phyloP scores from a whole-genome alignment of 2,888 invertebrate species.

The Rhogogaster chlorosoma region DNA sequence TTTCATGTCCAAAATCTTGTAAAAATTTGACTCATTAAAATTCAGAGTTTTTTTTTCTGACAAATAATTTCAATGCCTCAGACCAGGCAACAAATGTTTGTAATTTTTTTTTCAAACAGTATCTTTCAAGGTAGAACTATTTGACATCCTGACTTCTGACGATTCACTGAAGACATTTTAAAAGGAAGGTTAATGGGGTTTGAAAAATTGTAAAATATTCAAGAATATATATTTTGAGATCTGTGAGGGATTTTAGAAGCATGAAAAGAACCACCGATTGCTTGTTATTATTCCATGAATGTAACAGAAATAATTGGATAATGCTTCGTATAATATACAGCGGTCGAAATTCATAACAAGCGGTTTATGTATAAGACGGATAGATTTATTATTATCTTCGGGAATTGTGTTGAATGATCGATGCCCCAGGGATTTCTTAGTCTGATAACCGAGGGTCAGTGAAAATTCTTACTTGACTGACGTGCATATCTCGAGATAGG shows the following conservation, averaged over 20 bases:
- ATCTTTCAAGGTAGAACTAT: background rate
- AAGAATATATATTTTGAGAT: background rate
- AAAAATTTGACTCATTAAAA: background rate
- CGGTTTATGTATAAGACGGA: background rate
- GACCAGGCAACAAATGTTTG: too few relatives aligned
- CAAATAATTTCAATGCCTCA: too few relatives aligned
- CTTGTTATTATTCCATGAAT: background rate
- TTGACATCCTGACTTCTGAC: background rate
- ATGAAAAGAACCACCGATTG: background rate
- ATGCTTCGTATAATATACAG: background rate
- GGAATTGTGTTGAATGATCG: conserved; percentile 3
- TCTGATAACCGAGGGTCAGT: background rate
- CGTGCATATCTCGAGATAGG: conserved; percentile 7
- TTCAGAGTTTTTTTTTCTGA: too few relatives aligned
- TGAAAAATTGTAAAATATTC: background rate
- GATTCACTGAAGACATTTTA: background rate
- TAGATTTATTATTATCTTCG: background rate
- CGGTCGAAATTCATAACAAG: background rate
- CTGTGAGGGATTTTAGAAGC: background rate
- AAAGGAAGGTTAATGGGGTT: background rate
- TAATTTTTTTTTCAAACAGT: too few relatives aligned
- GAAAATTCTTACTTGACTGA: conserved; percentile 29
- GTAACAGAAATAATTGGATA: background rate
- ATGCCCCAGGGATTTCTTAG: background rate
- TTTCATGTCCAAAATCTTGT: background rate